Base-by-base conservation (phyloP, 1,140 invertebrate species). In the Dolichoris vasculosae region DNA sequence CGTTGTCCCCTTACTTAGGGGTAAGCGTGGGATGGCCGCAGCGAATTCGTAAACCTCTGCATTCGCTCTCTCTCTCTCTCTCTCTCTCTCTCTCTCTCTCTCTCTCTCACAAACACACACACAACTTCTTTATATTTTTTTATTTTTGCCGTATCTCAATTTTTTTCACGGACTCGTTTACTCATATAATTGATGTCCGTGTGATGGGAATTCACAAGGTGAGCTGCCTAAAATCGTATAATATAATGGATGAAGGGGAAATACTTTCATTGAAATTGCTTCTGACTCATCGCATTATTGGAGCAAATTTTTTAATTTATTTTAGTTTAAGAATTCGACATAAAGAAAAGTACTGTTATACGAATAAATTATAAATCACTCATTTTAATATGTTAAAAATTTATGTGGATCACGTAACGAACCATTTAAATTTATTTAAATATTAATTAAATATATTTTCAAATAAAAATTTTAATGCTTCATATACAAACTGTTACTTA, bases 181-280 rank as follows among this genome's bases (percentile, higher is more conserved):
- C 79, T 69, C 43, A 32, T 26, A 51, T 59, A 73, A 75, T 59
- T 35, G 48, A 55, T 59, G 81, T 73, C 23, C 81, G 20, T 32
- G 63, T 35, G 32, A 43, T 35, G 79, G 46, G 79, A 82, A 82
- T 71, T 82, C 64, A 26, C n/a, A 7, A 71, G 64, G 30, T 17
- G 30, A 46, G 64, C 26, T 30, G 55, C 63, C 38, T 30, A 26
- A 43, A 32, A 73, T 43, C 69, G 40, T 20, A 59, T n/a, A 8
- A 64, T 67, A 43, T 46, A 79, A n/a, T 43, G 35, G 2, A 38
- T 15, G 38, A 59, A 30, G 59, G 51, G 23, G 59, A 59, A 30
- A 80, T 26, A 40, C 17, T 73, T 26, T 6, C 38, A 26, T 59
- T 59, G n/a, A 43, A 73, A 73, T 20, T n/a, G 69, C 43, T 43